These are phyloP conservation scores for Phylloscopus whistleri DNA, from an alignment of 2,113 vertebrate genomes.

Conservation along the genomic window DNA sequence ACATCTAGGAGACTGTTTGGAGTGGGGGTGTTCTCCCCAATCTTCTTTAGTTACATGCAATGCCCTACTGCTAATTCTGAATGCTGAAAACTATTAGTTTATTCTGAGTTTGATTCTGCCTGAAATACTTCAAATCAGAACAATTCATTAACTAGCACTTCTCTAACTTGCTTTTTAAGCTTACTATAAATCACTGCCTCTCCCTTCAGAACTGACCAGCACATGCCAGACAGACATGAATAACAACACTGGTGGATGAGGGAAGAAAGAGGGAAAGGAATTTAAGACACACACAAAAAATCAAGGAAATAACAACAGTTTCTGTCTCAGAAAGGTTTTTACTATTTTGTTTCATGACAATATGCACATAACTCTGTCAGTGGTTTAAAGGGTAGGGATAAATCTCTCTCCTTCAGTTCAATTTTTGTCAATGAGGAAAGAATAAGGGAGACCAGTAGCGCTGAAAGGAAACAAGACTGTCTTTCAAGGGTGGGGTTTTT, in stretches of 20 bases:
- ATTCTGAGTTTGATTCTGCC: background rate
- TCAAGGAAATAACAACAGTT: background rate
- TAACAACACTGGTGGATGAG: background rate
- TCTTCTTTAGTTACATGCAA: background rate
- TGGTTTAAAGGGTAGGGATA: background rate
- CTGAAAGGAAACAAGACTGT: background rate
- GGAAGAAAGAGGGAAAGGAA: background rate
- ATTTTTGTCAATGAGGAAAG: background rate
- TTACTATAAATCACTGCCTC: background rate
- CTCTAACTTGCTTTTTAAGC: background rate
- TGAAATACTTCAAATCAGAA: background rate
- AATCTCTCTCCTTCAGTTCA: background rate
- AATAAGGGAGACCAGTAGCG: background rate
- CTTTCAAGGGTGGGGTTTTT: background rate
- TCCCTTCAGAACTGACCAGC: background rate
- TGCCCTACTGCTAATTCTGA: background rate
- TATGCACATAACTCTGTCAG: background rate
- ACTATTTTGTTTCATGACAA: background rate
- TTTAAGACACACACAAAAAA: background rate
- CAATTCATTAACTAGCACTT: background rate
- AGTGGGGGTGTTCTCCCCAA: background rate
- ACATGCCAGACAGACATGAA: background rate
- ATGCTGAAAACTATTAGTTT: background rate
- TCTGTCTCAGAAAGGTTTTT: background rate
- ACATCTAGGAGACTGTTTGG: background rate